These are phyloP conservation scores for Priocnemis perturbator DNA, from an alignment of 2,888 invertebrate genomes.

Conservation along the genomic window DNA sequence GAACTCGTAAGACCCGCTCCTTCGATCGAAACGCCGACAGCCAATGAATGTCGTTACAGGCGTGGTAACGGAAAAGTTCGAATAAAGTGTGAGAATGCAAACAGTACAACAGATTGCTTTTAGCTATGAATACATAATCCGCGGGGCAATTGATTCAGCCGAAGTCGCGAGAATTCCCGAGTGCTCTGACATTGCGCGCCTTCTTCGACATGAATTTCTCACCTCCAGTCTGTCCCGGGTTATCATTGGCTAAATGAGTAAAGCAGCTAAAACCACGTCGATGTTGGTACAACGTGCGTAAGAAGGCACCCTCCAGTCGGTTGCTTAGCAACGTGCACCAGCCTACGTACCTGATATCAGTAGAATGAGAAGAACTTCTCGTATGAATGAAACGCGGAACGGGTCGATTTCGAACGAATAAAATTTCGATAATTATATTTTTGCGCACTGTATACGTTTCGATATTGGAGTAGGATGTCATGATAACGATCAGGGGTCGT, in stretches of 20 bases:
- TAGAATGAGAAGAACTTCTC: conserved; percentile 69
- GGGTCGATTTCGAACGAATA: no score
- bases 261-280: conserved; percentile 68
- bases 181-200: no score
- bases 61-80: no score
- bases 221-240: conserved; percentile 31
- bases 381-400: conserved; percentile 67
- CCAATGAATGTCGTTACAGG: no score
- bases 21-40: no score
- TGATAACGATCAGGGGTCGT: no score
- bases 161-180: conserved; percentile 4
- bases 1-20: no score
- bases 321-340: conserved; percentile 72
- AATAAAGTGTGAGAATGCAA: background rate
- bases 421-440: no score
- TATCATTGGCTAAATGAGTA: conserved; percentile 67
- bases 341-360: conserved; percentile 67
- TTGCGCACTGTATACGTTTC: no score
- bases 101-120: no score
- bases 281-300: conserved; percentile 61
- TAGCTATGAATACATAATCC: no score
- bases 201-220: conserved; percentile 15
- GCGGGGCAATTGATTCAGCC: conserved; percentile 4
- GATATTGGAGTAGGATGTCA: no score
- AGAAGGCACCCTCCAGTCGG: conserved; percentile 67